Conservation (phyloP, 2,888 invertebrate genomes). For the Conomelus anceps region DNA sequence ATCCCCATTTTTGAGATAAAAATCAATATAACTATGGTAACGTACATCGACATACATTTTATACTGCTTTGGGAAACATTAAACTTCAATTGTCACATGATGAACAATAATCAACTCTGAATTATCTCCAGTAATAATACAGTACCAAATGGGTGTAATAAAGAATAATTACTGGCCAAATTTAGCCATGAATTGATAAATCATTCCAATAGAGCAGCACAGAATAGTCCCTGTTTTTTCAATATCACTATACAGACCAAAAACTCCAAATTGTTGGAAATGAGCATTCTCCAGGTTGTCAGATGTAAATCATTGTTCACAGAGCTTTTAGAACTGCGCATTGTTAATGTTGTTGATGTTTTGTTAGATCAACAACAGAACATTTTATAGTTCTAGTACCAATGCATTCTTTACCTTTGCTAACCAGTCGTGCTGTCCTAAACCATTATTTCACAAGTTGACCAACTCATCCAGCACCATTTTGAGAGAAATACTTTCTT, state of each 20-base stretch:
- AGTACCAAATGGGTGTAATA: background rate
- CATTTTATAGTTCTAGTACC: no score
- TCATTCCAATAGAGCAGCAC: background rate
- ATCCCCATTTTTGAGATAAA: no score
- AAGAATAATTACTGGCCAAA: background rate
- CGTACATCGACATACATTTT: background rate
- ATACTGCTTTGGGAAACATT: background rate
- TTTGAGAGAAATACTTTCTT: no score
- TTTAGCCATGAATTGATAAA: background rate
- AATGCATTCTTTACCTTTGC: no score
- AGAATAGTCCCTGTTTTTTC: background rate
- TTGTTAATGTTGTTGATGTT: no score
- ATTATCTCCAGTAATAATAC: background rate
- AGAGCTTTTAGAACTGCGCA: background rate
- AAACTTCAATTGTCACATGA: no score
- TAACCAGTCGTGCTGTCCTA: no score
- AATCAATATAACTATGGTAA: no score
- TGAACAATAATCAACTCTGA: background rate
- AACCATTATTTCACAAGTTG: no score
- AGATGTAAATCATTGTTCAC: background rate
- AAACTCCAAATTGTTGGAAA: background rate
- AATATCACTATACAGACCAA: background rate
- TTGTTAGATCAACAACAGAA: no score
- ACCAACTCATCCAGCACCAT: no score
- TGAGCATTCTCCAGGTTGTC: no score